These are phyloP conservation scores for Enteromius argenteus DNA, from an alignment of 2,797 vertebrate species.

Conservation along the genomic window DNA sequence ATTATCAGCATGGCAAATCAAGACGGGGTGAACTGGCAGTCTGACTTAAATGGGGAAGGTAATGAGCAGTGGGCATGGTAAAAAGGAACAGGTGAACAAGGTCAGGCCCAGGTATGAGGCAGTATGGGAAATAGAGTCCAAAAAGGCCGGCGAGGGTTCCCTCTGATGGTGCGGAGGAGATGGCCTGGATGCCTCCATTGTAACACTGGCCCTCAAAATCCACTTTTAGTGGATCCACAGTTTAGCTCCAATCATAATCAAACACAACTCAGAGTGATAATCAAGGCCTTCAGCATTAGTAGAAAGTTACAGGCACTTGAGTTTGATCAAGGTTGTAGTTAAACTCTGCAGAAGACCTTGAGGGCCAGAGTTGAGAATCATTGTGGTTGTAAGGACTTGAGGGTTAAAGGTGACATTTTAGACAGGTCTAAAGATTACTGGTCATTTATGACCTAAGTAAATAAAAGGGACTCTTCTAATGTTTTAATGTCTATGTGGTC, in stretches of 20 bases:
- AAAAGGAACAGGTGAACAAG: no score
- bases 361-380: not conserved
- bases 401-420: not conserved
- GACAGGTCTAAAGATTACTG: not conserved
- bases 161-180: no score
- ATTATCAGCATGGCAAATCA: no score
- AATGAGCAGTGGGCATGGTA: no score
- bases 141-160: no score
- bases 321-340: not conserved
- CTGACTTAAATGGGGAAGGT: no score
- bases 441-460: not conserved
- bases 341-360: not conserved
- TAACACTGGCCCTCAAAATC: no score
- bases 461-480: not conserved
- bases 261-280: not conserved
- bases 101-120: no score
- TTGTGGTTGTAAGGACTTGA: not conserved
- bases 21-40: no score
- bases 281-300: not conserved
- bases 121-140: no score
- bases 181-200: no score
- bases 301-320: not conserved
- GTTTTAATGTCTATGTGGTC: not conserved
- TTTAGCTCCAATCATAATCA: not conserved
- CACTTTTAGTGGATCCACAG: not conserved